phyloP scores from a whole-genome alignment of 2,113 vertebrate genomes.

The Sardina pilchardus region DNA sequence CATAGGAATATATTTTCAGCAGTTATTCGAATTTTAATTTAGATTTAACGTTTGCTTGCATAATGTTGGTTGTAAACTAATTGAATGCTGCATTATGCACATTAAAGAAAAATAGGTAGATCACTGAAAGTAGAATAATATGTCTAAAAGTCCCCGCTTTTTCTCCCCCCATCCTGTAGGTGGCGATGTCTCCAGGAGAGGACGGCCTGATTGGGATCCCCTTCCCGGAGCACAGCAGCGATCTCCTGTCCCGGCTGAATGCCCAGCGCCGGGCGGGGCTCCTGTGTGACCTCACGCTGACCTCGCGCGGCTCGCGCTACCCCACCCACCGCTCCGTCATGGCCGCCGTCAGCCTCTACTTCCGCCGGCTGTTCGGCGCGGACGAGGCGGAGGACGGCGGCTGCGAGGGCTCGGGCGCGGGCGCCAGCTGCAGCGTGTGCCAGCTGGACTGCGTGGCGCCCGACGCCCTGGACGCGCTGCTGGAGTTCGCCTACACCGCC shows the following conservation, averaged over 20 bases:
- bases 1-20: neutral
- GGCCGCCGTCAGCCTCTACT: conserved; percentile 92
- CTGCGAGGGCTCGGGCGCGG: conserved; percentile 27
- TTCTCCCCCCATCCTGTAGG: conserved; percentile 64
- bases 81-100: neutral
- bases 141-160: neutral
- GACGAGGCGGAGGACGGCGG: conserved; percentile 65
- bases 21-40: neutral
- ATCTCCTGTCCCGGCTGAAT: conserved; percentile 89
- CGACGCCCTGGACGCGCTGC: conserved; percentile 84
- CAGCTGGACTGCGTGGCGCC: conserved; percentile 95
- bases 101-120: neutral
- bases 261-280: conserved; percentile 88
- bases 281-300: conserved; percentile 92
- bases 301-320: conserved; percentile 85
- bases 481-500: conserved; percentile 96
- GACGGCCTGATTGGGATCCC: conserved; percentile 97
- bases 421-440: conserved; percentile 74
- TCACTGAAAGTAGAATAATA: neutral
- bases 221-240: conserved; percentile 97
- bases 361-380: conserved; percentile 87
- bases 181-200: conserved; percentile 92
- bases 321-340: conserved; percentile 91
- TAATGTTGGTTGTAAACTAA: neutral
- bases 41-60: neutral